Percentiles rank a stretch among this genome's conserved stretches.
Evolutionary conservation across 2,113 vertebrate species (phyloP).

Genomic region (Apteryx owenii): DNA sequence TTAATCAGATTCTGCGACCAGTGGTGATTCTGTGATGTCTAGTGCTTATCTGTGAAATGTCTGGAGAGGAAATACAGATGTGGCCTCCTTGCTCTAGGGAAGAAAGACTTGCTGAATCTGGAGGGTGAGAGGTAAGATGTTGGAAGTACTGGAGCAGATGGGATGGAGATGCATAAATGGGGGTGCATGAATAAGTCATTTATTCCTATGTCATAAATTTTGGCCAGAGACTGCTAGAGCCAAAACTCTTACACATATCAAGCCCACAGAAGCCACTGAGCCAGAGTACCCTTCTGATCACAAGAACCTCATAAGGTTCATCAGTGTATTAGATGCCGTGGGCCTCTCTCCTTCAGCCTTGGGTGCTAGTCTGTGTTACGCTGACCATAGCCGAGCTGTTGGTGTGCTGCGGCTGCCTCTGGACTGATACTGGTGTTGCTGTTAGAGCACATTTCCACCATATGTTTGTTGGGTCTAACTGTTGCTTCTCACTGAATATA

Average conservation of each 20-base stretch:
- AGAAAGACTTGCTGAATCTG: neutral
- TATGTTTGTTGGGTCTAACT: neutral
- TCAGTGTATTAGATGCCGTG: neutral
- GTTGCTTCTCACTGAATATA: neutral
- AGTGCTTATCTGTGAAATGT: neutral
- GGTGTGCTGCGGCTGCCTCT: neutral
- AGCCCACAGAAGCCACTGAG: neutral
- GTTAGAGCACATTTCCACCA: neutral
- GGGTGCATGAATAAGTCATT: neutral
- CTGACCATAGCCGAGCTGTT: neutral
- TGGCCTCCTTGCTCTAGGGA: neutral
- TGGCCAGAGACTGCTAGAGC: neutral
- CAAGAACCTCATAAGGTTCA: neutral
- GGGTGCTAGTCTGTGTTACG: neutral
- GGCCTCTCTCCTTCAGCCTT: neutral
- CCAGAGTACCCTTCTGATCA: neutral
- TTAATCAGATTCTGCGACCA: neutral
- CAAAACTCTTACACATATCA: neutral
- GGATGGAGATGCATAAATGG: neutral
- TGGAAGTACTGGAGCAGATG: neutral
- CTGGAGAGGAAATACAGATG: neutral
- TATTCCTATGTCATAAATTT: neutral
- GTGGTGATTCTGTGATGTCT: neutral
- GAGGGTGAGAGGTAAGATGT: neutral
- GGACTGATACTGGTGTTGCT: neutral